Base-by-base conservation (phyloP, 2,113 vertebrate genomes). In the Hemiprocne comata region DNA sequence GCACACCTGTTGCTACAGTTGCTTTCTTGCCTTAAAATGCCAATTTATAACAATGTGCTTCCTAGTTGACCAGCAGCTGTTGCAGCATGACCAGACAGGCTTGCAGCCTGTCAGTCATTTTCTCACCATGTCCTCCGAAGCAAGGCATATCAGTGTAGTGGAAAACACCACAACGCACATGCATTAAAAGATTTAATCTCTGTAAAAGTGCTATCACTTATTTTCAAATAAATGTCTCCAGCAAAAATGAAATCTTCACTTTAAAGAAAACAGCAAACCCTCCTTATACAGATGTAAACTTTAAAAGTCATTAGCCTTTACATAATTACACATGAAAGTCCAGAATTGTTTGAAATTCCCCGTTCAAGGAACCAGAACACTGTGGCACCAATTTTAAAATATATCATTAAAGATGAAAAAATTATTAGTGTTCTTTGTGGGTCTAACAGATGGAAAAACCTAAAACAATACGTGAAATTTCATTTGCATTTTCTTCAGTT, bases 91-190 rank as follows among this genome's bases (percentile, higher is more conserved):
- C 67, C 65, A 54, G 53, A 75, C 7, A 57, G 38, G 51, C 33
- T 9, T 31, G 57, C 33, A 38, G 64, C 0, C 0, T 25, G 38
- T 54, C 71, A 77, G 91, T 50, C 54, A 28, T 77, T 83, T 93
- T 80, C 70, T 70, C 62, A 31, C 11, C 0, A 0, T 2, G 16
- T 34, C 58, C 67, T 91, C 36, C 44, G 40, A 65, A 54, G 54
- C 2, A 0, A 85, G 34, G 48, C 4, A 2, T 13, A 57, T 28
- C 54, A 71, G 31, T 1, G 0, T 5, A 42, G 75, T 13, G 16
- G 33, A 29, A 75, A 91, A 34, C 28, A n/a, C 14, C 21, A 46
- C 67, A 73, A 36, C 8, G 36, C 0, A 0, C 26, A 17, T 0
- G 13, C 85, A 83, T 92, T 73, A 89, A 72, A 36, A 46, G 54